A percentile compares a stretch with the other conserved stretches of the same genome.
These are phyloP conservation scores for Prunella fulvescens DNA, from an alignment of 2,113 vertebrate genomes.

Conservation along the genomic window DNA sequence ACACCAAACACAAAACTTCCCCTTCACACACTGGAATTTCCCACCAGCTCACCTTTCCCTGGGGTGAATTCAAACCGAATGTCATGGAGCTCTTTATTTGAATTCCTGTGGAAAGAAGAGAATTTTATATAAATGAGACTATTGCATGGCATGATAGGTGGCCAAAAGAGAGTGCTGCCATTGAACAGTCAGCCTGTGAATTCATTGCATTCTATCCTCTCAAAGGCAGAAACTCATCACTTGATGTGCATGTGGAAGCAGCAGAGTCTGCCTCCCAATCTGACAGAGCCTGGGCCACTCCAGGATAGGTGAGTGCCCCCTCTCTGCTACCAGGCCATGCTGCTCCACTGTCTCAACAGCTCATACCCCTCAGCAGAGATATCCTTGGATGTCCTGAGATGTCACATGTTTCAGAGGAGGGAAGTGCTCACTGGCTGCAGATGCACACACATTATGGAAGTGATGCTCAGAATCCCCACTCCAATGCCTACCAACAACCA, in stretches of 20 bases:
- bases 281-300: not conserved
- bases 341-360: not conserved
- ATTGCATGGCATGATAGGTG: not conserved
- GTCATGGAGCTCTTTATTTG: slow-evolving; percentile 97
- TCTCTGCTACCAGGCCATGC: not conserved
- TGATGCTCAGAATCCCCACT: not conserved
- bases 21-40: not conserved
- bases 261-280: not conserved
- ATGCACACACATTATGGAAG: not conserved
- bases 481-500: not conserved
- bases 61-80: slow-evolving; percentile 98
- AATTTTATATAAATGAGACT: not conserved
- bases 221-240: not conserved
- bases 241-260: not conserved
- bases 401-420: not conserved
- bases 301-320: not conserved
- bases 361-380: not conserved
- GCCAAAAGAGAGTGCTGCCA: not conserved
- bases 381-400: not conserved
- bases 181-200: not conserved
- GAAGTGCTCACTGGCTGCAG: not conserved
- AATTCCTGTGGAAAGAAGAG: slow-evolving; percentile 81
- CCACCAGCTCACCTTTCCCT: slow-evolving; percentile 85
- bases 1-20: not conserved
- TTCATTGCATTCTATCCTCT: not conserved